phyloP scores from a whole-genome alignment of 2,797 vertebrate species.

The Lithobates sylvaticus region DNA sequence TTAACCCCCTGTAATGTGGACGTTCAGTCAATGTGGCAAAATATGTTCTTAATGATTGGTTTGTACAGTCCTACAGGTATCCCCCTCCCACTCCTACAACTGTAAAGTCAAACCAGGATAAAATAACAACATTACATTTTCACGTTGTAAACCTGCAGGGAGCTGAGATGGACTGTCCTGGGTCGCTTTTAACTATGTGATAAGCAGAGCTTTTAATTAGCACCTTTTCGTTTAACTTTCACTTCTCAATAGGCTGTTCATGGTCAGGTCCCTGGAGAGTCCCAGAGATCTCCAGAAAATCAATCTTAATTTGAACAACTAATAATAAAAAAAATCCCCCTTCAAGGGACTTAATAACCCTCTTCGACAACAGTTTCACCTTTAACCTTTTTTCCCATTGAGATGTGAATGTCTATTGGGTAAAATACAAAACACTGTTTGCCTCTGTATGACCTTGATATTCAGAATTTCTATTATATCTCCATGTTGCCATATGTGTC shows the following conservation, averaged over 20 bases:
- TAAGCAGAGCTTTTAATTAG: slow-evolving; percentile 74
- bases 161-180: slow-evolving; percentile 34
- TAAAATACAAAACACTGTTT: slow-evolving; percentile 37
- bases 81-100: slow-evolving; percentile 17
- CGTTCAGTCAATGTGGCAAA: not conserved
- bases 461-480: slow-evolving; percentile 39
- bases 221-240: slow-evolving; percentile 73
- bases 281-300: slow-evolving; percentile 71
- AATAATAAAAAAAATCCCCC: slow-evolving; percentile 72
- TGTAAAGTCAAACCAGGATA: slow-evolving; percentile 39
- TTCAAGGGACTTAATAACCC: slow-evolving; percentile 67
- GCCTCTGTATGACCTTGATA: slow-evolving; percentile 34
- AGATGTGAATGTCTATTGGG: slow-evolving; percentile 47
- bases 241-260: slow-evolving; percentile 66
- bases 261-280: slow-evolving; percentile 63
- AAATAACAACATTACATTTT: slow-evolving; percentile 57
- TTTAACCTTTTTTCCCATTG: slow-evolving; percentile 65
- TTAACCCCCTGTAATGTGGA: not conserved
- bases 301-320: slow-evolving; percentile 76
- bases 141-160: slow-evolving; percentile 44
- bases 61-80: slow-evolving; percentile 31
- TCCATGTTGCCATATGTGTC: slow-evolving; percentile 24
- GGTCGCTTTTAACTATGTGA: slow-evolving; percentile 71
- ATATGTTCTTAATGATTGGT: slow-evolving; percentile 40
- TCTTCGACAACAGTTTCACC: slow-evolving; percentile 65